These are phyloP conservation scores for Corythornis cristatus DNA, from an alignment of 2,113 vertebrate species.

Conservation along the genomic window DNA sequence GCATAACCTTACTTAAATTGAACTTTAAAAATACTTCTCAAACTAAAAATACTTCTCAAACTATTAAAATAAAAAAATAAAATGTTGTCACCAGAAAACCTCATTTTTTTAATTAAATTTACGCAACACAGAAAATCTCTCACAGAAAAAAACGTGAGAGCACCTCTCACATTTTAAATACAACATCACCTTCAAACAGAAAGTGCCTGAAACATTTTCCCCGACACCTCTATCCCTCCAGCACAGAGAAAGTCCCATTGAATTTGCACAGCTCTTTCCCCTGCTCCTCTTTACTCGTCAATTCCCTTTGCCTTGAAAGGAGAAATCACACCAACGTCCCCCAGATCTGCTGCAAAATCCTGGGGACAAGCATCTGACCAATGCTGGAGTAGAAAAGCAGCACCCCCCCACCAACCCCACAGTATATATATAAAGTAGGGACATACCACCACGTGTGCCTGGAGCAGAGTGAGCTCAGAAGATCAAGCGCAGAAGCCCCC, in stretches of 20 bases:
- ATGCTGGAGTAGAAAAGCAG: neutral
- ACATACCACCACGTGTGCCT: neutral
- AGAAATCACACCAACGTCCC: neutral
- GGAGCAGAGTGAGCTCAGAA: neutral
- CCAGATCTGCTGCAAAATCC: neutral
- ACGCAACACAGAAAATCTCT: neutral
- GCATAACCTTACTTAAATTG: neutral
- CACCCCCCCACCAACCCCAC: neutral
- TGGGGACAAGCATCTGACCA: accelerated
- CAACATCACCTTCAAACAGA: neutral
- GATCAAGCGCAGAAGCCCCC: neutral
- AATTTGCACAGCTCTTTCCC: neutral
- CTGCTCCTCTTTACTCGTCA: neutral
- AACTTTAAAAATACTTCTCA: neutral
- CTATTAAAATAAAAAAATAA: neutral
- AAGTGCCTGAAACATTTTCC: neutral
- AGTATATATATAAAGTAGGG: accelerated
- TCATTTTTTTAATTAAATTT: neutral
- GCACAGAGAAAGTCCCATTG: accelerated
- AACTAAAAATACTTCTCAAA: neutral
- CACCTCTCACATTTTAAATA: neutral
- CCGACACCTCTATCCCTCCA: accelerated
- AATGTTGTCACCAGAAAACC: neutral
- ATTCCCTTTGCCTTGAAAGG: neutral
- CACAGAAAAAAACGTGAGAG: no score